Base-by-base conservation (phyloP, 1,140 invertebrate genomes). In the Pollicipes pollicipes region DNA sequence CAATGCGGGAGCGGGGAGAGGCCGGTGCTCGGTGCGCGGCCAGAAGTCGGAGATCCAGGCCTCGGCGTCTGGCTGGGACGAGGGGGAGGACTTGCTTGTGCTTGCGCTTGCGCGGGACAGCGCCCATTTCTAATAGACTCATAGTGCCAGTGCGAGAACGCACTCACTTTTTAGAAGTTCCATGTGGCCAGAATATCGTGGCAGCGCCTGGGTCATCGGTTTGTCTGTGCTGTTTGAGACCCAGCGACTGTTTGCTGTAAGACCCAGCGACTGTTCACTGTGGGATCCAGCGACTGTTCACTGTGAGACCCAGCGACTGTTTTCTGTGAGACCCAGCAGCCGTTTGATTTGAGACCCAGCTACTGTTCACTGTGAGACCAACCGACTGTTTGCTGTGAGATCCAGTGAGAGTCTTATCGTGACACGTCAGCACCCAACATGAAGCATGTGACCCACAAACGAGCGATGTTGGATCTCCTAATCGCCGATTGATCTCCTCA, bases 401-500 rank as follows among this genome's bases (percentile, higher is more conserved):
- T 78, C 31, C 63, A 45, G 24, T 45, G 37, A 45, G 37, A 13
- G 10, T 45, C 24, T 24, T 45, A 13, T 45, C 10, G 37, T 45
- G 10, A 10, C 24, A 24, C 24, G 37, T 10, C 37, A 13, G 37
- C 27, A 27, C 26, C 24, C 8, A 6, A 4, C 27, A n/a, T 64
- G 24, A 10, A n/a, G 21, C 63, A 4, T 64, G 24, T 64, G 26
- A n/a, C 63, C 24, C 10, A 10, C 63, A 6, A 64, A n/a, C 26
- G 21, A n/a, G 27, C 4, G 24, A n/a, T 6, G 3, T 8, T 6
- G 6, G 63, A 27, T 64, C 27, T 64, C 24, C 3, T 64, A 4
- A 10, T 64, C 26, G 27, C 4, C 63, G 26, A 24, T 8, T 64
- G 24, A 64, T 21, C 6, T 64, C 10, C 24, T 64, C 82, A 94